Base-by-base conservation (phyloP, 2,797 vertebrate species). In the Setipinna tenuifilis region DNA sequence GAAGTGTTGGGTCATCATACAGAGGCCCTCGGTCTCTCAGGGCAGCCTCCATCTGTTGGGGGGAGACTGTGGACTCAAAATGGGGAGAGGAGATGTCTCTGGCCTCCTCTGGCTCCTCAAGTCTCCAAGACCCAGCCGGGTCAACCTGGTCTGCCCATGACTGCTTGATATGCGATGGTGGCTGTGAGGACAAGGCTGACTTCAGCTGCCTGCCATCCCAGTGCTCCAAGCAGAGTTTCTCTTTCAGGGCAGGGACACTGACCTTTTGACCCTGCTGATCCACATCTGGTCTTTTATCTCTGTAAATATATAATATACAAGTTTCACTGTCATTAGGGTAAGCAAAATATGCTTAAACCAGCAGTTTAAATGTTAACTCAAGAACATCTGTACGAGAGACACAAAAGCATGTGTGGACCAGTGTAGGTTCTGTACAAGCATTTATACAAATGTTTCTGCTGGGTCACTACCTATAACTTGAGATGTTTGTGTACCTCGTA, bases 1-100 rank as follows among this genome's bases (percentile, higher is more conserved):
- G 98, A 86, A 99, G 95, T 0, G 98, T 97, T 5, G 98, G 98
- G 92, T 99, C 98, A 0, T 98, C 96, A 9, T 98, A 99, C 93
- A 99, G 96, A 0, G 98, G 98, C 0, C 98, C 98, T 0, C 98
- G 95, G 92, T 99, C 98, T 44, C 98, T 95, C 84, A 98, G 98
- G 88, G 98, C 94, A 14, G 98, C 98, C 7, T 98, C 97, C 0
- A 97, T 95, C 91, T 97, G 97, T 81, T 97, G 96, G 23, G 97
- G 96, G 0, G 97, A 97, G 5, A 95, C 96, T 1, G 97, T 96
- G 2, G 94, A 93, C 0, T 96, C 95, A 35, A 75, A 75, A 1
- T 75, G 68, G 12, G 65, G 12, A 17, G 71, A 44, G 17, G 35
- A 78, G 35, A 44, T 41, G 19, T 41, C 31, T 21, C 44, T 16